A percentile compares a stretch with the other conserved stretches of the same genome.
Evolutionary conservation across 2,888 invertebrate genomes (phyloP).

Genomic region (Oscheius sp.): DNA sequence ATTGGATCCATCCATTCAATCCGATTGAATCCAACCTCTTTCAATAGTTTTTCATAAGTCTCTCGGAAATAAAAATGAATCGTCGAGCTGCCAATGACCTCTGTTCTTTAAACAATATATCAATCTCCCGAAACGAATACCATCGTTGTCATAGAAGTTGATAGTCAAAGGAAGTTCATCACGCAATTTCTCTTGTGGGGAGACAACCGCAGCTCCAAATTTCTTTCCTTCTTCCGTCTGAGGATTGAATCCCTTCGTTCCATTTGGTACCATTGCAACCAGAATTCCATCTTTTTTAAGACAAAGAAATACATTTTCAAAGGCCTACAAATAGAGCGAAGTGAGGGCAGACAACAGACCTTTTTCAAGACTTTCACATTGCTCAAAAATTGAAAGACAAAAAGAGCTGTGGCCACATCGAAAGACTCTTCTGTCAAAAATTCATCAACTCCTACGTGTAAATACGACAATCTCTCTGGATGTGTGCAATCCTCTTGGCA

Average conservation of each 20-base stretch:
- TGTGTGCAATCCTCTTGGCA: slow-evolving; percentile 6
- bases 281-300: slow-evolving; percentile 8
- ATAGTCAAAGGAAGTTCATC: slow-evolving; percentile 10
- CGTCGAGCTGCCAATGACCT: not conserved
- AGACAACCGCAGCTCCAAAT: slow-evolving; percentile 21
- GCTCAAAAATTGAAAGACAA: slow-evolving; percentile 25
- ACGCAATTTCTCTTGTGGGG: not conserved
- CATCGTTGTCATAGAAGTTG: slow-evolving; percentile 20
- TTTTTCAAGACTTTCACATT: slow-evolving; percentile 4
- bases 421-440: slow-evolving; percentile 4
- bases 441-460: not conserved
- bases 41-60: not conserved
- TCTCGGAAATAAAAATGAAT: slow-evolving; percentile 8
- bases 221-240: slow-evolving; percentile 20
- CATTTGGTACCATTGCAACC: slow-evolving; percentile 27
- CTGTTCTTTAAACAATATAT: not conserved
- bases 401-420: slow-evolving; percentile 27
- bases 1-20: slow-evolving; percentile 6
- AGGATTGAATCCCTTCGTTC: slow-evolving; percentile 20
- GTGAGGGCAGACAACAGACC: not conserved
- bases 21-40: not conserved
- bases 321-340: slow-evolving; percentile 16
- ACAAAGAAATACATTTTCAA: slow-evolving; percentile 4
- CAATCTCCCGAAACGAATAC: not conserved
- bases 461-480: not conserved